These are phyloP conservation scores for Gadopsis bispinosus DNA, from an alignment of 2,797 vertebrate species.

Conservation along the genomic window DNA sequence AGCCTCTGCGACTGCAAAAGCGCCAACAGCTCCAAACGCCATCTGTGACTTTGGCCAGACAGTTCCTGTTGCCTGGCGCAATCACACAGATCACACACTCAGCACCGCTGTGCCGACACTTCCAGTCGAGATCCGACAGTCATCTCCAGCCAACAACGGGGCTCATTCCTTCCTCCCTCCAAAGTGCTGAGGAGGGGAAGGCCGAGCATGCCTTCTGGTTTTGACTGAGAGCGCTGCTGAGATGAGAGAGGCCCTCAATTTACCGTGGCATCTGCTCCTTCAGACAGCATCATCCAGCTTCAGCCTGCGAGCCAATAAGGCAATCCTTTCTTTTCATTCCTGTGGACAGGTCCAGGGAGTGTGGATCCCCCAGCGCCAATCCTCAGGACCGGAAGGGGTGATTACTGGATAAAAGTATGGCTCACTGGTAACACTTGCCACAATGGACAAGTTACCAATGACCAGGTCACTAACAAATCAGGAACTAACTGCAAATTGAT, in stretches of 20 bases:
- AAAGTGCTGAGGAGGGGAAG: conserved; percentile 47
- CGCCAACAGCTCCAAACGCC: conserved; percentile 68
- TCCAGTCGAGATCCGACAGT: conserved; percentile 46
- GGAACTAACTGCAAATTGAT: not conserved
- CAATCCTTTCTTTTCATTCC: conserved; percentile 26
- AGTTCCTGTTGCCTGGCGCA: conserved; percentile 59
- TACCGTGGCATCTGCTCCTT: conserved; percentile 56
- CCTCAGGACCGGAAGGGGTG: conserved; percentile 5
- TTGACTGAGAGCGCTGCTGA: conserved; percentile 21
- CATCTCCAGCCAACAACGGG: conserved; percentile 54
- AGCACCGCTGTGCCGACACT: conserved; percentile 52
- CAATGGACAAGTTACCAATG: not conserved
- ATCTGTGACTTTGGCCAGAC: conserved; percentile 76
- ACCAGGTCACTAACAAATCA: not conserved
- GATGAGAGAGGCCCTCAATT: conserved; percentile 67
- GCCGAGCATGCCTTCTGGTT: conserved; percentile 50
- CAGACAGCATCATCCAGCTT: conserved; percentile 34
- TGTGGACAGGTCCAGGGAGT: conserved; percentile 22
- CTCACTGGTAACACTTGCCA: not conserved
- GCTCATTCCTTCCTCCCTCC: conserved; percentile 44
- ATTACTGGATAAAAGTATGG: not conserved
- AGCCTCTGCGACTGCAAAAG: conserved; percentile 62
- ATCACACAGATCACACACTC: conserved; percentile 47
- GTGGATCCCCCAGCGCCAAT: not conserved
- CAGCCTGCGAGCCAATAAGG: conserved; percentile 33